Evolutionary conservation across 2,113 vertebrate species (phyloP), one percentile per base, ranked within the genome.

Genomic region (Corydoras sp.): DNA sequence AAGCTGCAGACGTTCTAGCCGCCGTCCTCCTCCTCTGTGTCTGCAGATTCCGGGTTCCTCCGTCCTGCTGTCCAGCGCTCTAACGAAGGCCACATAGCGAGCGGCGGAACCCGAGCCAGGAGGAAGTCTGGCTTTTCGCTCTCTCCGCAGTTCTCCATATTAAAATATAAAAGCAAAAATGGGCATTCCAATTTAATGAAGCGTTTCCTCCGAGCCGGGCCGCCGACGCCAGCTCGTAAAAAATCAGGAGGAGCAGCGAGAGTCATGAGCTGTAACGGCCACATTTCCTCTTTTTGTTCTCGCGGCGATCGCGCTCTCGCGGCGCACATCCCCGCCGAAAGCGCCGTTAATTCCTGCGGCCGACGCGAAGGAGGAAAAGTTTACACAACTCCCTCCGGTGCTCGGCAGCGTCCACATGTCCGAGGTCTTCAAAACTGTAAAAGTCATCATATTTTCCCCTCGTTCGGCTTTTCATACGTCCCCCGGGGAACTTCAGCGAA

Each of bases 261-360:
- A 32, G 56, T 67, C 71, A 78, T 85, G 82, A 66, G 76, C 75
- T 74, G 63, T 86, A 83, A 87, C 85, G 84, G 74, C 69, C 69
- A 81, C 68, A 82, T 86, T 85, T 86, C 78, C 81, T 83, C 73
- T 78, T 83, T 83, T 85, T 86, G 79, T 86, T 84, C 76, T 81
- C 51, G 73, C 65, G 63, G 55, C 82, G 69, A 80, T 83, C 24
- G 65, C 77, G 72, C 77, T 77, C 84, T 79, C 83, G 78, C 70
- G 75, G 54, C 18, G 18, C 24, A 62, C 65, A 77, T 81, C 85
- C 84, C 58, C 76, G 65, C 74, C 82, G 79, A 86, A 86, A 86
- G 86, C 72, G 78, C 54, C 66, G 62, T 71, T 82, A 83, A 85
- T 86, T 82, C 75, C 78, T 80, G 77, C 79, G 68, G 74, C 73